Evolutionary conservation across 2,113 vertebrate genomes (phyloP).

Genomic region (Microcebus jonahi): DNA sequence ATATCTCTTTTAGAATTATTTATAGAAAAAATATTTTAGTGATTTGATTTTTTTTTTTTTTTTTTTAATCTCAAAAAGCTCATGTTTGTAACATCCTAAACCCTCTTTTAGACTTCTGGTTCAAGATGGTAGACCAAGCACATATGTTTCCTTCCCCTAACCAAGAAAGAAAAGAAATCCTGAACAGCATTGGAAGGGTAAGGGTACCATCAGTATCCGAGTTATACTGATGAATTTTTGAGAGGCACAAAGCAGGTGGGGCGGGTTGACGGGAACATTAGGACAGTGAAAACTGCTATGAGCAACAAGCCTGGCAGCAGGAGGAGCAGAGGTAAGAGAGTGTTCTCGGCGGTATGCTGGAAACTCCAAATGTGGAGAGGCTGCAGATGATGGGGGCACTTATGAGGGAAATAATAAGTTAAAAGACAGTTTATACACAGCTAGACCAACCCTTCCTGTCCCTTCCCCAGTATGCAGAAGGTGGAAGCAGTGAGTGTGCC

Average conservation of each 20-base stretch:
- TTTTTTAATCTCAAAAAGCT: not conserved
- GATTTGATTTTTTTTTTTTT: not conserved
- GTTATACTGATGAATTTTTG: not conserved
- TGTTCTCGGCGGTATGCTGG: not conserved
- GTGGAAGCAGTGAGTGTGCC: not conserved
- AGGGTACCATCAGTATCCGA: not conserved
- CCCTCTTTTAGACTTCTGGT: not conserved
- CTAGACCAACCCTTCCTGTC: not conserved
- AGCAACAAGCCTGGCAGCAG: not conserved
- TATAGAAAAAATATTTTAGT: not conserved
- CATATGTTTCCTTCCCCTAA: not conserved
- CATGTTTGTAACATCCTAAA: not conserved
- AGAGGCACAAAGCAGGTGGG: not conserved
- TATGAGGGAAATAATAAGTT: not conserved
- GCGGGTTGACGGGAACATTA: not conserved
- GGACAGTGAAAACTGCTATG: not conserved
- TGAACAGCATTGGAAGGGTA: not conserved
- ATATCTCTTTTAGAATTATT: conserved; percentile 1
- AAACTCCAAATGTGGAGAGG: not conserved
- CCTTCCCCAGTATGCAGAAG: not conserved
- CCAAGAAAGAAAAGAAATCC: conserved; percentile 19
- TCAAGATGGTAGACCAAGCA: conserved; percentile 15
- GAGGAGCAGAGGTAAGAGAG: not conserved
- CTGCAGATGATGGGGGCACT: not conserved
- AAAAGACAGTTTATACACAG: not conserved